These are phyloP conservation scores for Xestia ashworthii DNA, from an alignment of 2,888 invertebrate species.

Conservation along the genomic window DNA sequence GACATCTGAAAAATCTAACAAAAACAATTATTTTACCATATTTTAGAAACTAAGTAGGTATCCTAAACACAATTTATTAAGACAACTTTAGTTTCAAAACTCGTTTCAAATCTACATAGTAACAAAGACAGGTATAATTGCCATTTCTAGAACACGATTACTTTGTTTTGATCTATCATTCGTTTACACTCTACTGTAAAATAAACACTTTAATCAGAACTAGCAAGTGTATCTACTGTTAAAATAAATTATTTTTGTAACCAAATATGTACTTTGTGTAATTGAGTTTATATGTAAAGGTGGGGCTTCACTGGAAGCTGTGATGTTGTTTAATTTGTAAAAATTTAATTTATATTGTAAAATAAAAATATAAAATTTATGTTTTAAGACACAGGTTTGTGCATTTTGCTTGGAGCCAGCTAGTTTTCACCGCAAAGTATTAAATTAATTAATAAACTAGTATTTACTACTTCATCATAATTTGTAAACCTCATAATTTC, in stretches of 20 bases:
- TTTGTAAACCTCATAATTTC: neutral
- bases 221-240: constrained; percentile 41
- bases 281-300: constrained; percentile 55
- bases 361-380: neutral
- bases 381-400: neutral
- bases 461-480: neutral
- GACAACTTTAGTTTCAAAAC: constrained; percentile 11
- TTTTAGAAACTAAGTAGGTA: neutral
- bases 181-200: constrained; percentile 30
- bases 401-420: neutral
- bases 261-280: constrained; percentile 59
- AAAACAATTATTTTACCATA: neutral
- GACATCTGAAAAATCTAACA: neutral
- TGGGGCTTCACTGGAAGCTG: constrained; percentile 38
- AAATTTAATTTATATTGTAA: constrained; percentile 5
- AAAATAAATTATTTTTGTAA: constrained; percentile 65
- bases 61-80: neutral
- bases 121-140: constrained; percentile 37
- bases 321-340: neutral
- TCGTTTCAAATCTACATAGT: constrained; percentile 1
- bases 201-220: constrained; percentile 47
- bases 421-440: neutral
- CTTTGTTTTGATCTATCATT: constrained; percentile 10
- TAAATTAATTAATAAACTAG: neutral
- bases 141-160: constrained; percentile 39